These are phyloP conservation scores for Python bivittatus DNA, from an alignment of 2,113 vertebrate species.

Conservation along the genomic window DNA sequence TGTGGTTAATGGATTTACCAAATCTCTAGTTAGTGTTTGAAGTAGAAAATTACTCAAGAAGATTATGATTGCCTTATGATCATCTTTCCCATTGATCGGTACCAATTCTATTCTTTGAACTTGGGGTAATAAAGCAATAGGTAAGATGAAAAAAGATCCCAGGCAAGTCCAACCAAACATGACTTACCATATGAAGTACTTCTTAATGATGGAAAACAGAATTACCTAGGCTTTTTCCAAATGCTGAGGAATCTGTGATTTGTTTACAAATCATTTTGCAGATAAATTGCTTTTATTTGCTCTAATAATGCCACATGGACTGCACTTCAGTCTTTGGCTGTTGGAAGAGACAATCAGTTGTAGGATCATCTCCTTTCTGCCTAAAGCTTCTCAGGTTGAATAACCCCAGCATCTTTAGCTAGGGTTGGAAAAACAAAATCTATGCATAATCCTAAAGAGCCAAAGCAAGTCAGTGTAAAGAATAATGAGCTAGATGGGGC, in stretches of 20 bases:
- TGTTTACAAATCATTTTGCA: background rate
- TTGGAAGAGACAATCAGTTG: background rate
- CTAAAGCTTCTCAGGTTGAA: background rate
- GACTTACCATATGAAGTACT: background rate
- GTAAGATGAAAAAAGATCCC: background rate
- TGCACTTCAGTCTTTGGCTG: background rate
- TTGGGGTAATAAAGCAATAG: background rate
- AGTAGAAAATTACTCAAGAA: background rate
- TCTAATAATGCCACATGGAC: background rate
- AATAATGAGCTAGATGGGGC: background rate
- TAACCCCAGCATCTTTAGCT: background rate
- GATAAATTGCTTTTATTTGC: background rate
- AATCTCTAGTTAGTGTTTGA: background rate
- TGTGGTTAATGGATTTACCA: background rate
- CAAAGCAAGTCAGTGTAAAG: background rate
- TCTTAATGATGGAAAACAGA: background rate
- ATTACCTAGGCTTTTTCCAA: background rate
- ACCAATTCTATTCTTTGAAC: background rate
- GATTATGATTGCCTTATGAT: background rate
- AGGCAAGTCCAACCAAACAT: background rate
- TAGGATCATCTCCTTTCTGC: background rate
- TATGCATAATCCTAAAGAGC: background rate
- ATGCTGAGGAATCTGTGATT: background rate
- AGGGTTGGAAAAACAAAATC: background rate
- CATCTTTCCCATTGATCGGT: background rate